Conservation (phyloP, 2,888 invertebrate species). For the Actias luna region DNA sequence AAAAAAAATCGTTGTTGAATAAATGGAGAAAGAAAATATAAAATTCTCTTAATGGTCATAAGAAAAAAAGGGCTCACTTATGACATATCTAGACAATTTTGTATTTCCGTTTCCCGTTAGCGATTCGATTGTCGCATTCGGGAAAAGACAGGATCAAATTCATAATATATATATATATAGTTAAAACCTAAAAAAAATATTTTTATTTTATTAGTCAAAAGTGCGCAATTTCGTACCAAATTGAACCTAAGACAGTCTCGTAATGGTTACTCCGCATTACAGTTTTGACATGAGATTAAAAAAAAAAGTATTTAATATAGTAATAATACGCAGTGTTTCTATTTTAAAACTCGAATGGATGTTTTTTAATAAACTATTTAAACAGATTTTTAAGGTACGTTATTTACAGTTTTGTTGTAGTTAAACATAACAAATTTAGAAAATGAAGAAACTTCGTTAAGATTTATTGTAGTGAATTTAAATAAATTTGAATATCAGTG, state of each 20-base stretch:
- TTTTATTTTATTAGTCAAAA: background rate
- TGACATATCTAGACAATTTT: constrained; percentile 54
- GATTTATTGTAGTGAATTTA: constrained; percentile 56
- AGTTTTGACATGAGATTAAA: constrained; percentile 45
- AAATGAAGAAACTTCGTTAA: constrained; percentile 57
- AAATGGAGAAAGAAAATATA: constrained; percentile 40
- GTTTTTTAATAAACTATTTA: constrained; percentile 18
- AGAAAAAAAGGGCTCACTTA: constrained; percentile 68
- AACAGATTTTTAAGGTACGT: constrained; percentile 29
- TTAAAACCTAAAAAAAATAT: constrained; percentile 9
- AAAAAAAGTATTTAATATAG: background rate
- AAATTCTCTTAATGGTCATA: constrained; percentile 51
- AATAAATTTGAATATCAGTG: constrained; percentile 53
- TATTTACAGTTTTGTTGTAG: constrained; percentile 30
- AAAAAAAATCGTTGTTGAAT: constrained; percentile 27
- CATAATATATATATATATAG: background rate
- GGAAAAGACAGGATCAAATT: constrained; percentile 37
- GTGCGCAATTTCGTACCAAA: constrained; percentile 37
- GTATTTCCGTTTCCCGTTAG: constrained; percentile 43
- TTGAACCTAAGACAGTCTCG: background rate
- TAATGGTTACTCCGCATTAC: constrained; percentile 61
- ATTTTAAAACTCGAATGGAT: background rate
- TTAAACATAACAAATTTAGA: constrained; percentile 35
- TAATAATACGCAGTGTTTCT: background rate
- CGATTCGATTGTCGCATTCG: constrained; percentile 30